phyloP scores from a whole-genome alignment of 2,113 vertebrate genomes.

The Marmota flaviventris region DNA sequence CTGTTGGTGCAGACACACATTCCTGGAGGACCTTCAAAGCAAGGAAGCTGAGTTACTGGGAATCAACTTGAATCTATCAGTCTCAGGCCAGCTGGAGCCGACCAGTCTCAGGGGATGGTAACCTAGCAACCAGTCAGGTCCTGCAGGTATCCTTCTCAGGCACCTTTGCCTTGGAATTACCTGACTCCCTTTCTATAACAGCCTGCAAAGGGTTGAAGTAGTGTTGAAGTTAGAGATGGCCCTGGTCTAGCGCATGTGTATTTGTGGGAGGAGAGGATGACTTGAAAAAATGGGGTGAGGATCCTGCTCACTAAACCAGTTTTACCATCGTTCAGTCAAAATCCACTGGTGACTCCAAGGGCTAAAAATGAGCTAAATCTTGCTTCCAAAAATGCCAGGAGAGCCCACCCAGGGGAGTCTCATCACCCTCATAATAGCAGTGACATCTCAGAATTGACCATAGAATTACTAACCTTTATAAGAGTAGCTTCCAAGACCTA shows the following conservation, averaged over 20 bases:
- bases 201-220: background rate
- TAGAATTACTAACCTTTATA: background rate
- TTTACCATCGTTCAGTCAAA: background rate
- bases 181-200: background rate
- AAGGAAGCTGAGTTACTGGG: background rate
- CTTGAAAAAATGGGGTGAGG: too few relatives aligned
- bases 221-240: background rate
- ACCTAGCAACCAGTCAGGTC: conserved; percentile 16
- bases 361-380: background rate
- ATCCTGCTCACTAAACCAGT: background rate
- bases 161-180: background rate
- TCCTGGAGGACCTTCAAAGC: background rate
- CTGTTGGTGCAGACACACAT: background rate
- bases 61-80: background rate
- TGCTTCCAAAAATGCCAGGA: background rate
- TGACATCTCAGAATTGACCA: background rate
- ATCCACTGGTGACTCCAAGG: background rate
- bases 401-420: background rate
- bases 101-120: background rate
- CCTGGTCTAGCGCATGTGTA: background rate
- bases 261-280: too few relatives aligned
- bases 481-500: background rate
- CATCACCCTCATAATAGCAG: background rate
- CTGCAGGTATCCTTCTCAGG: background rate
- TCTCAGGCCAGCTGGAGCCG: background rate